Evolutionary conservation across 2,113 vertebrate genomes (phyloP).

Genomic region (Trachemys scripta): DNA sequence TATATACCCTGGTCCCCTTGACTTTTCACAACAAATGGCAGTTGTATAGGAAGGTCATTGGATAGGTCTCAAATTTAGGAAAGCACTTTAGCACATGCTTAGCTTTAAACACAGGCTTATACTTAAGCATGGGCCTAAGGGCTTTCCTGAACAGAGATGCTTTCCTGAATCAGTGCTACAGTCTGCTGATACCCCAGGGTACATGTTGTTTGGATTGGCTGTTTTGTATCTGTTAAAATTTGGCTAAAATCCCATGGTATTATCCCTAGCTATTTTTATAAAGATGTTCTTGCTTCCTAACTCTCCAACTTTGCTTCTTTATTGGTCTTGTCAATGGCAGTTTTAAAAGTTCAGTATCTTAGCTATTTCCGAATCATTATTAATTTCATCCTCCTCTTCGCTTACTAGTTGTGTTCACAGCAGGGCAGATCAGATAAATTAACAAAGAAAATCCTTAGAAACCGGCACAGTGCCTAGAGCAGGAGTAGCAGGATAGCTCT

Average conservation of each 20-base stretch:
- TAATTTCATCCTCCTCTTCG: neutral
- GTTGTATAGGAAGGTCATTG: neutral
- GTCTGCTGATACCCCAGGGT: neutral
- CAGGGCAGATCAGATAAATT: constrained; percentile 73
- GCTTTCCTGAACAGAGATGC: neutral
- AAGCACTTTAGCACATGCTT: neutral
- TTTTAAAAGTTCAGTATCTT: neutral
- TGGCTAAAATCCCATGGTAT: neutral
- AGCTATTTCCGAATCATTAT: neutral
- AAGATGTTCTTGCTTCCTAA: neutral
- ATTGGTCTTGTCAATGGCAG: neutral
- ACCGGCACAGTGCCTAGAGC: constrained; percentile 60
- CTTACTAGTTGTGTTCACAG: constrained; percentile 71
- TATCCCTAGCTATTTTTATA: neutral
- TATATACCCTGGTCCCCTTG: neutral
- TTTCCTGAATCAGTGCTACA: neutral
- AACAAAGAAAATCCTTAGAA: constrained; percentile 78
- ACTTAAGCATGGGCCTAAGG: neutral
- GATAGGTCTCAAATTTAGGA: neutral
- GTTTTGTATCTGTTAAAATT: neutral
- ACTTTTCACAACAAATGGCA: neutral
- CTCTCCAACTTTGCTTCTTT: neutral
- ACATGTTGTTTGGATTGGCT: accelerated
- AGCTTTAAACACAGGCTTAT: neutral
- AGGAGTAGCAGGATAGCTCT: constrained; percentile 25